Base-by-base conservation (phyloP, 2,797 vertebrate species). In the Xiphophorus birchmanni region DNA sequence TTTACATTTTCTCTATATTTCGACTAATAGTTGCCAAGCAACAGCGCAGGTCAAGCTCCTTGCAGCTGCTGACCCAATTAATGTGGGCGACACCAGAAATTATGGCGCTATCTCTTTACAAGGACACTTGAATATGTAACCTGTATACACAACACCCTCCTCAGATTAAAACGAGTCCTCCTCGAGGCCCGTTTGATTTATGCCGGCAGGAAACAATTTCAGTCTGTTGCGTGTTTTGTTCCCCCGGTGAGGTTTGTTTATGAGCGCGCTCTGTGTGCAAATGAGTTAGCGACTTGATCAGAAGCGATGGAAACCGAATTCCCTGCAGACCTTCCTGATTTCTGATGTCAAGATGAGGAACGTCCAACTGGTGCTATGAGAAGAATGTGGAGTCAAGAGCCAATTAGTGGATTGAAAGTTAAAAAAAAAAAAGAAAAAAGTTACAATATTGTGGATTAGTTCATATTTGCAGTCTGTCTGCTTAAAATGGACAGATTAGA, bases 41-140 rank as follows among this genome's bases (percentile, higher is more conserved):
- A 95, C 94, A 84, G 82, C 71, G 77, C 85, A 88, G 91, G 91
- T 91, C 90, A 89, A 85, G 86, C 87, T 85, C 89, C 85, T 84
- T 90, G 90, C 90, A 93, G 91, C 93, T 94, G 93, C 88, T 91
- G 91, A 91, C 91, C 93, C 87, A 94, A 93, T 95, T 95, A 95
- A 94, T 93, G 90, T 81, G 88, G 82, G 58, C 83, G 63, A 92
- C 89, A 92, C 84, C 86, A 92, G 87, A 92, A 94, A 91, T 93
- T 93, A 95, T 92, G 89, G 92, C 82, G 82, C 75, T 84, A 83
- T 92, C 86, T 91, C 85, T 94, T 83, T 83, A 86, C 87, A 89
- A 92, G 90, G 87, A 90, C 92, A 86, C 89, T 90, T 80, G 44
- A 87, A 82, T 84, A 73, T 87, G 82, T 85, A 77, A 81, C 75